Conservation (phyloP, 2,113 vertebrate genomes). For the Narcine bancroftii region DNA sequence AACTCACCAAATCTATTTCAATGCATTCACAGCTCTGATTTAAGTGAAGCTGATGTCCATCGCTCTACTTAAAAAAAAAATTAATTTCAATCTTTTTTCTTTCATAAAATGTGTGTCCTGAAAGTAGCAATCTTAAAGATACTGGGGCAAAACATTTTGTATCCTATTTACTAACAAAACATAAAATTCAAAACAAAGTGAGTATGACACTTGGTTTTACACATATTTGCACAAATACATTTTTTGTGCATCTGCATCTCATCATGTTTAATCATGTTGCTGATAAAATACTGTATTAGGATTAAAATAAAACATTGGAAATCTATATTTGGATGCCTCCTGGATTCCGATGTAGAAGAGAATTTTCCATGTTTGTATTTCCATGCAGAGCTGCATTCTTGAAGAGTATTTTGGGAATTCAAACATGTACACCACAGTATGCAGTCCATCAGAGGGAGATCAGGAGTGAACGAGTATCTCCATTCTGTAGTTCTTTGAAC, state of each 20-base stretch:
- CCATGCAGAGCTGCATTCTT: not conserved
- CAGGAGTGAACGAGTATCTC: not conserved
- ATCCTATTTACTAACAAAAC: not conserved
- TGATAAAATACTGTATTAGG: not conserved
- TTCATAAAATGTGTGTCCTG: constrained; percentile 46
- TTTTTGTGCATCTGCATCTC: not conserved
- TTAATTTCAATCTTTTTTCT: constrained; percentile 53
- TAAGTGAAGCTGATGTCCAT: constrained; percentile 58
- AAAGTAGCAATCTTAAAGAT: constrained; percentile 41
- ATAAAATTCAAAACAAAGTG: constrained; percentile 19
- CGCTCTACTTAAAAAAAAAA: constrained; percentile 57
- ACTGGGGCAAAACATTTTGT: not conserved
- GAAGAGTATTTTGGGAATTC: not conserved
- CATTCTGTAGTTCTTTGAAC: not conserved
- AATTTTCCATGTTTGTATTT: not conserved
- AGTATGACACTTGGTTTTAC: not conserved
- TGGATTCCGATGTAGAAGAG: not conserved
- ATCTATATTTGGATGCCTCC: not conserved
- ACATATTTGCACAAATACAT: not conserved
- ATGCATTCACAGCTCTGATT: constrained; percentile 65
- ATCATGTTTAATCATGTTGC: not conserved
- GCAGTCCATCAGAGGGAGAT: not conserved
- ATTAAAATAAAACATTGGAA: not conserved
- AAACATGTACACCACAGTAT: not conserved
- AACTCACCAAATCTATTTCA: constrained; percentile 73